Conservation (phyloP, 2,113 vertebrate species). For the Datnioides undecimradiatus region DNA sequence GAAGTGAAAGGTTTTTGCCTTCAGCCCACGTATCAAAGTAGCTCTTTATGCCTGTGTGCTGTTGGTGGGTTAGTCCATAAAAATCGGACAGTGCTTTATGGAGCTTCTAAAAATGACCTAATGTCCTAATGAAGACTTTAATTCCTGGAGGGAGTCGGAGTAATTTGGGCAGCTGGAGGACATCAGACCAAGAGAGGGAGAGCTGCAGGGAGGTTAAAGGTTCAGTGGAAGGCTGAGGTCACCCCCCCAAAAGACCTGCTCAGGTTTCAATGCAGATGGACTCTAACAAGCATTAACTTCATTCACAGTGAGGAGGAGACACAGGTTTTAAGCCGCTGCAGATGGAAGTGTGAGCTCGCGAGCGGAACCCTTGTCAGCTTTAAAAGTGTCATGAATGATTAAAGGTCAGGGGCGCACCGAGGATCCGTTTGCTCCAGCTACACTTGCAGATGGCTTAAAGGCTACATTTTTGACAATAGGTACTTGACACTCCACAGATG, state of each 20-base stretch:
- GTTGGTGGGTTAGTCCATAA: slow-evolving; percentile 23
- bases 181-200: slow-evolving; percentile 40
- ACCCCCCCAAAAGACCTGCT: slow-evolving; percentile 33
- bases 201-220: slow-evolving; percentile 38
- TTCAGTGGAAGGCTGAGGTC: slow-evolving; percentile 50
- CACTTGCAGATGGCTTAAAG: slow-evolving; percentile 19
- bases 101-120: neutral
- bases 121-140: slow-evolving; percentile 34
- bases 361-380: neutral
- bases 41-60: slow-evolving; percentile 7
- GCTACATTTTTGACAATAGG: slow-evolving; percentile 8
- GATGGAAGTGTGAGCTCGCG: slow-evolving; percentile 47
- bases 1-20: slow-evolving; percentile 12
- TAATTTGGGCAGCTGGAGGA: slow-evolving; percentile 53
- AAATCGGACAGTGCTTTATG: slow-evolving; percentile 18
- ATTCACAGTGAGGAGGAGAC: slow-evolving; percentile 38
- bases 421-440: slow-evolving; percentile 25
- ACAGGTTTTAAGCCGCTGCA: slow-evolving; percentile 39
- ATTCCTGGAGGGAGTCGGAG: slow-evolving; percentile 9
- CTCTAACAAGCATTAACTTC: slow-evolving; percentile 52
- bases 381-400: slow-evolving; percentile 40
- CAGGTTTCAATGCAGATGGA: slow-evolving; percentile 71
- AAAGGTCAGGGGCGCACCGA: slow-evolving; percentile 42
- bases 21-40: neutral
- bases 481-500: neutral